These are phyloP conservation scores for Barnardius zonarius DNA, from an alignment of 2,113 vertebrate genomes.

Conservation along the genomic window DNA sequence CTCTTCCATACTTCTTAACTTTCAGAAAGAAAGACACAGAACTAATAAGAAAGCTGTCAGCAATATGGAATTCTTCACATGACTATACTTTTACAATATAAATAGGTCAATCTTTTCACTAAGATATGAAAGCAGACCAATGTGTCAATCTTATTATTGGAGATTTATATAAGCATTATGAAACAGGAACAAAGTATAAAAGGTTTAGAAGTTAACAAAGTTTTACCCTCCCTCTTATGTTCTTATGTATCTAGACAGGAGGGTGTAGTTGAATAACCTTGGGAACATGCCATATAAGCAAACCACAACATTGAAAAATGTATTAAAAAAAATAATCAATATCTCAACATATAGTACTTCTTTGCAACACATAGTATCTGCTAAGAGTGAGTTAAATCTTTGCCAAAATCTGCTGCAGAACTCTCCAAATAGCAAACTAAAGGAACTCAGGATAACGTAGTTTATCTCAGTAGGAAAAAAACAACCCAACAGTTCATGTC, in stretches of 20 bases:
- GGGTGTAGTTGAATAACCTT: not conserved
- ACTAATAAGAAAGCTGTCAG: not conserved
- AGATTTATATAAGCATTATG: not conserved
- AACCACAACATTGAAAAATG: not conserved
- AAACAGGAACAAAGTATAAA: not conserved
- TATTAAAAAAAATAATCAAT: not conserved
- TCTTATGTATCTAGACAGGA: not conserved
- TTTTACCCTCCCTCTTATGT: not conserved
- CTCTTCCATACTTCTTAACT: conserved; percentile 84
- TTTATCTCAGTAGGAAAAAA: not conserved
- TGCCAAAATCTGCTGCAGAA: not conserved
- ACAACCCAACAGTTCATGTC: not conserved
- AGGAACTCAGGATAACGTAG: not conserved
- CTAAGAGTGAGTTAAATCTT: not conserved
- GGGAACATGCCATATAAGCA: not conserved
- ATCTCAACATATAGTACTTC: not conserved
- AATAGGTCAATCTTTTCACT: not conserved
- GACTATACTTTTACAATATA: not conserved
- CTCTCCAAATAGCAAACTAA: not conserved
- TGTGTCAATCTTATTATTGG: not conserved
- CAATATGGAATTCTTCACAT: not conserved
- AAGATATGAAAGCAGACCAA: not conserved
- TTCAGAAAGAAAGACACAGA: not conserved
- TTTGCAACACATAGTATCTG: not conserved
- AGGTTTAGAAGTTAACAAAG: not conserved